Conservation (phyloP, 2,113 vertebrate species). For the Aplodontia rufa region DNA sequence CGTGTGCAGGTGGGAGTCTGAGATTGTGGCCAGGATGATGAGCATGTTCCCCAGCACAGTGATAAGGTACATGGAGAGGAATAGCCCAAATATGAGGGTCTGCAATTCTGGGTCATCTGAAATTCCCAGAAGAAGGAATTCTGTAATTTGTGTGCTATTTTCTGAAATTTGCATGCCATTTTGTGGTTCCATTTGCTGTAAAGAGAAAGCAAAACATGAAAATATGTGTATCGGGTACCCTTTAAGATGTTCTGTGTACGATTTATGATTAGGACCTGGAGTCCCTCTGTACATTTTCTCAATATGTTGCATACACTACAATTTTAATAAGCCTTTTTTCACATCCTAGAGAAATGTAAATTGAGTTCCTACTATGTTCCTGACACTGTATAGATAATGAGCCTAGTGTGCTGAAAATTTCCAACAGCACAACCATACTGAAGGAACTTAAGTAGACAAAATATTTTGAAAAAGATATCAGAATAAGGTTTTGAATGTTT, state of each 20-base stretch:
- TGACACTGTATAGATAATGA: neutral
- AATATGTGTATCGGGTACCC: neutral
- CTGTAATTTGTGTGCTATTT: neutral
- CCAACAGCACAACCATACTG: too few species aligned
- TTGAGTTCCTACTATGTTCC: neutral
- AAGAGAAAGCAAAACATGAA: neutral
- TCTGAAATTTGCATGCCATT: neutral
- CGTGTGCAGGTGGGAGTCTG: neutral
- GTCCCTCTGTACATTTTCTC: neutral
- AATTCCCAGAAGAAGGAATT: slow-evolving; percentile 7
- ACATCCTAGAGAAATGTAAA: neutral
- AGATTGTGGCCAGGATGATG: neutral
- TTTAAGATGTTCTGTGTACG: too few species aligned
- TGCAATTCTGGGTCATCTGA: neutral
- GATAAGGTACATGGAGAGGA: slow-evolving; percentile 3
- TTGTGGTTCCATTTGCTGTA: neutral
- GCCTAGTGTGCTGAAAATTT: neutral
- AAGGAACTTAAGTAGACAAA: neutral
- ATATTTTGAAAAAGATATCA: neutral
- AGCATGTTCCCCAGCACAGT: neutral
- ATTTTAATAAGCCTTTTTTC: neutral
- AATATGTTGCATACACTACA: neutral
- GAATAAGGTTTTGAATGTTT: neutral
- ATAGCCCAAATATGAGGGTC: neutral
- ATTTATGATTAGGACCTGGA: neutral